phyloP scores from a whole-genome alignment of 2,113 vertebrate species.

The Labeo catla region DNA sequence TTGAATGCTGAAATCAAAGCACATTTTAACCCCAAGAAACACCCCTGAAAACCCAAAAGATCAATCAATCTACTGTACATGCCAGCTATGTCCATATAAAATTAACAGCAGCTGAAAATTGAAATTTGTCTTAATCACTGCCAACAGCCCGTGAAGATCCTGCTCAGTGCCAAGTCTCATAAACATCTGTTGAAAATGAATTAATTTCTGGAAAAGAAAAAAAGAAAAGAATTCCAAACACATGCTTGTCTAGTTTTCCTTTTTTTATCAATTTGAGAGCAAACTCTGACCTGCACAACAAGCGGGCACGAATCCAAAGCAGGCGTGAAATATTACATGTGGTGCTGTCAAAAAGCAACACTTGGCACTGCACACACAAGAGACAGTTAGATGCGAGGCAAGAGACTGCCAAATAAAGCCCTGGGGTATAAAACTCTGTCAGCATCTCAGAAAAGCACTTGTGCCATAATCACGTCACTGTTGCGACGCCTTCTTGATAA shows the following conservation, averaged over 20 bases:
- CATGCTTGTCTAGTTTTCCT: constrained; percentile 29
- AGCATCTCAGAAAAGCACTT: background rate
- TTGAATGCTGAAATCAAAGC: background rate
- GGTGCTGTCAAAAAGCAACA: constrained; percentile 39
- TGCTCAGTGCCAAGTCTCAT: constrained; percentile 46
- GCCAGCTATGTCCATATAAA: constrained; percentile 36
- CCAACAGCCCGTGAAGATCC: constrained; percentile 52
- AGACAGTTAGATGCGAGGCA: constrained; percentile 9
- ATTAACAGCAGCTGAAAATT: constrained; percentile 48
- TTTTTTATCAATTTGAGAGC: constrained; percentile 16
- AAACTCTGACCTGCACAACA: constrained; percentile 52
- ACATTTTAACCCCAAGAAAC: background rate
- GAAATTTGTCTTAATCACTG: constrained; percentile 58
- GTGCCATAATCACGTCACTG: constrained; percentile 31
- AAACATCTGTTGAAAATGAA: constrained; percentile 57
- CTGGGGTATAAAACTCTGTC: constrained; percentile 33
- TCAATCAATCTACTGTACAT: constrained; percentile 29
- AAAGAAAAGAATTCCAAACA: constrained; percentile 4
- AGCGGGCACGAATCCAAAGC: constrained; percentile 26
- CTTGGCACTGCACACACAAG: constrained; percentile 26
- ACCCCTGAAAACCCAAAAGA: constrained; percentile 37
- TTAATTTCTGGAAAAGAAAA: constrained; percentile 26
- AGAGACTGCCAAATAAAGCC: constrained; percentile 41
- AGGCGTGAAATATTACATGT: constrained; percentile 28
- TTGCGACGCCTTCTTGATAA: constrained; percentile 13